Percentiles rank a stretch among this genome's conserved stretches.
Evolutionary conservation across 2,797 vertebrate genomes (phyloP).

Genomic region (Bovichtus diacanthus): DNA sequence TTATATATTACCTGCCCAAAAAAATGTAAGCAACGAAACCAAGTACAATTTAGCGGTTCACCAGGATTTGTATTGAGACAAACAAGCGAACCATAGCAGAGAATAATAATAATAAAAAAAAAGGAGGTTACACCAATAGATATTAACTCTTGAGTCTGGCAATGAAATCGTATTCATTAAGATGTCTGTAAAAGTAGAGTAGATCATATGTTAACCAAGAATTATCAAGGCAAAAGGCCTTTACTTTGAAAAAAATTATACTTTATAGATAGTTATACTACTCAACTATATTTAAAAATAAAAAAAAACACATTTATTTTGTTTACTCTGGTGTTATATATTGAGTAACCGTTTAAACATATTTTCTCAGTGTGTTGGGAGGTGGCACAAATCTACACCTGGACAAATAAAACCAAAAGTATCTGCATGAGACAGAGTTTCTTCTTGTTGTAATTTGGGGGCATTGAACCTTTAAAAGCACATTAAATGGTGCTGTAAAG

Average conservation of each 20-base stretch:
- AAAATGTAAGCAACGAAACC: neutral
- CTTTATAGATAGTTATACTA: neutral
- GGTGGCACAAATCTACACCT: neutral
- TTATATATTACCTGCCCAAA: neutral
- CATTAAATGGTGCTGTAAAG: neutral
- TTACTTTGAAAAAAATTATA: no score
- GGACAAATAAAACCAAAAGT: neutral
- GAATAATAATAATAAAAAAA: no score
- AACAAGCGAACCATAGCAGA: neutral
- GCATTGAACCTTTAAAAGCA: neutral
- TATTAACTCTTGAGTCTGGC: neutral
- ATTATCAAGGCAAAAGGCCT: neutral
- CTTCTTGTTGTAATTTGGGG: neutral
- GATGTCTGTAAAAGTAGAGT: neutral
- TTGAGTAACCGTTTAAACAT: neutral
- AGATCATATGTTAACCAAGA: neutral
- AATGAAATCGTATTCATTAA: neutral
- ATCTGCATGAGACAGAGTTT: neutral
- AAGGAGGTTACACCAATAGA: no score
- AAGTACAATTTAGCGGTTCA: neutral
- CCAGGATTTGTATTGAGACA: neutral
- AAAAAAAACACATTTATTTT: neutral
- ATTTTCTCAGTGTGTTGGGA: neutral
- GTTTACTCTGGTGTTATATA: neutral
- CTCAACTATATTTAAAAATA: no score